Percentiles rank a stretch among this genome's conserved stretches.
phyloP scores from a whole-genome alignment of 2,888 invertebrate species.

The Napeogenes sylphis region DNA sequence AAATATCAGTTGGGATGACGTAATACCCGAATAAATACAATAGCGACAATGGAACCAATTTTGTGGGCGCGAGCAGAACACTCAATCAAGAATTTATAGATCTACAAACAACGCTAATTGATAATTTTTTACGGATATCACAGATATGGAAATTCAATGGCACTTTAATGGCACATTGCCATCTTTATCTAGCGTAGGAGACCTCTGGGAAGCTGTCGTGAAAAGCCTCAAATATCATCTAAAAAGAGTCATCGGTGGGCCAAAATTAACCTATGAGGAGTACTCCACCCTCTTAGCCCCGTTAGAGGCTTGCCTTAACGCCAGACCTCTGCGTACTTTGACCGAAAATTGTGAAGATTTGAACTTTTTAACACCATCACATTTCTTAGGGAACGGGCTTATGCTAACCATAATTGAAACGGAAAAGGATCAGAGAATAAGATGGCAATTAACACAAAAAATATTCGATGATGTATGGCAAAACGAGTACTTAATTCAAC shows the following conservation, averaged over 20 bases:
- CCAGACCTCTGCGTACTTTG: constrained; percentile 7
- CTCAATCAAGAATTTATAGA: too few species aligned
- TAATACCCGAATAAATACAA: too few species aligned
- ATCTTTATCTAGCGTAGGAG: not conserved
- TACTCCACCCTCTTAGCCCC: constrained; percentile 1
- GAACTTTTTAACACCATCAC: constrained; percentile 6
- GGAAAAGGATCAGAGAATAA: not conserved
- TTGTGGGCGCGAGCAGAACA: too few species aligned
- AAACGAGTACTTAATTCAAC: not conserved
- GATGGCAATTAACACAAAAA: constrained; percentile 8
- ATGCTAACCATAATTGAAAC: not conserved
- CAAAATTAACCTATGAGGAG: constrained; percentile 7
- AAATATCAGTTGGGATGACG: too few species aligned
- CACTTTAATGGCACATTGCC: too few species aligned
- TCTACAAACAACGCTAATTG: too few species aligned
- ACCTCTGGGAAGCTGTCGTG: not conserved
- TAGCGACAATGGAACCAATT: too few species aligned
- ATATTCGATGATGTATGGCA: not conserved
- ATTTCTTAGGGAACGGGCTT: constrained; percentile 1
- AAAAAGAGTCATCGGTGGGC: constrained; percentile 4
- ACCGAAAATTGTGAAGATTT: constrained; percentile 8
- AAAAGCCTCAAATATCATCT: too few species aligned
- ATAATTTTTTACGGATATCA: too few species aligned
- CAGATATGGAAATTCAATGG: too few species aligned
- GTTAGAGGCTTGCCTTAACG: not conserved